Evolutionary conservation across 2,113 vertebrate species (phyloP), one percentile per base, ranked within the genome.

Genomic region (Scomber colias): DNA sequence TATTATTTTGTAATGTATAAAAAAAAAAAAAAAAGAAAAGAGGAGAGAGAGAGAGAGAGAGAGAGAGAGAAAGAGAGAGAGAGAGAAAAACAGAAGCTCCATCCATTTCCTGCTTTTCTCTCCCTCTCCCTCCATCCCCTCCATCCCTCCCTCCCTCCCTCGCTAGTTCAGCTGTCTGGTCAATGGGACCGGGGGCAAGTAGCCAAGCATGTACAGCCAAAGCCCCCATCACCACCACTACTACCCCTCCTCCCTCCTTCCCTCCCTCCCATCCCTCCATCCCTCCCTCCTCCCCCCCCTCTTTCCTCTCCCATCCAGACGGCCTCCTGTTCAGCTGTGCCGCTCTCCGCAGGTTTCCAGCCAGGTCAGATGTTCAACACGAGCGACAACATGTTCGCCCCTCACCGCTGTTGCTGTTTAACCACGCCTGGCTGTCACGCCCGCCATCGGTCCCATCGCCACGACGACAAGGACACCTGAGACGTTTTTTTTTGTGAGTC

Each of bases 131-230:
- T 45, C 63, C 31, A 35, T 21, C 21, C 21, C 21, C 21, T 35
- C 31, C 31, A 35, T 94, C 95, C 91, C 89, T 92, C 55, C 8
- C 75, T 45, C 13, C 63, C 44, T 64, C 81, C 63, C 96, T 95
- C 94, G 92, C 95, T 95, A 96, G 96, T 96, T 97, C 96, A 97
- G 96, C 96, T 97, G 96, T 97, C 96, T 96, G 96, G 96, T 97
- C 96, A 95, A 96, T 97, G 96, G 95, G 96, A 96, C 95, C 92
- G 21, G 93, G 93, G 97, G 96, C 97, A 95, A 94, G 95, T 95
- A 93, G 96, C 97, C 96, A 97, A 95, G 94, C 87, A 86, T 95
- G 95, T 93, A 95, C 93, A 96, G 96, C 95, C 87, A 89, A 88
- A 44, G 48, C 80, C 44, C 79, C 83, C 87, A 35, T 21, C 21